These are phyloP conservation scores for Batillaria attramentaria DNA, from an alignment of 1,140 invertebrate species.

Conservation along the genomic window DNA sequence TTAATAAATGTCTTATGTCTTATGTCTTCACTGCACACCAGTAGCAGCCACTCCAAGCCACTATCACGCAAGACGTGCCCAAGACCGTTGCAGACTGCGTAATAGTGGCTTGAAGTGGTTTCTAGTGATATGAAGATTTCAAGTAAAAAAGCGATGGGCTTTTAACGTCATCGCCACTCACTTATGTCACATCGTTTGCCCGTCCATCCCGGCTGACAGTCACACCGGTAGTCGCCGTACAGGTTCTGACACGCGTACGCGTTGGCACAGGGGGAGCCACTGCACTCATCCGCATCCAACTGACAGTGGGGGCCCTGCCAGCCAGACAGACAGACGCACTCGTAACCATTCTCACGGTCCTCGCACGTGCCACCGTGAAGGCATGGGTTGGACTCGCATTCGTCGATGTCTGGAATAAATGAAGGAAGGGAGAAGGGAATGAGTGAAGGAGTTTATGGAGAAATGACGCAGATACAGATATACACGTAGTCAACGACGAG, in stretches of 20 bases:
- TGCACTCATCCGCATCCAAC: conserved; percentile 65
- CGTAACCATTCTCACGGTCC: conserved; percentile 77
- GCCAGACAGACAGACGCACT: conserved; percentile 84
- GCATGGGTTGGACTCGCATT: conserved; percentile 88
- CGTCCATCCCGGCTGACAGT: conserved; percentile 66
- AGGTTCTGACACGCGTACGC: conserved; percentile 63
- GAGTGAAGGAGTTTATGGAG: too few relatives aligned
- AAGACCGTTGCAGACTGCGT: too few relatives aligned
- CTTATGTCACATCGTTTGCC: conserved; percentile 68
- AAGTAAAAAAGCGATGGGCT: neutral
- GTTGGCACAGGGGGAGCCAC: conserved; percentile 67
- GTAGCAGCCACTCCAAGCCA: too few relatives aligned
- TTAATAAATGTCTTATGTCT: too few relatives aligned
- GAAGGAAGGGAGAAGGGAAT: neutral
- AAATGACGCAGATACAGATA: too few relatives aligned
- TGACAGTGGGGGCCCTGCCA: conserved; percentile 73
- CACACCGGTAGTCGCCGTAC: conserved; percentile 62
- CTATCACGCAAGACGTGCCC: too few relatives aligned
- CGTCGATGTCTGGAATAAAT: conserved; percentile 67
- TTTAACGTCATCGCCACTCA: conserved; percentile 51
- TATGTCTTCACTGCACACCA: neutral
- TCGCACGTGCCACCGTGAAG: conserved; percentile 91
- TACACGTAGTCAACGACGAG: too few relatives aligned
- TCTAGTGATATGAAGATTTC: neutral
- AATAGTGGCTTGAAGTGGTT: too few relatives aligned